Percentiles rank a stretch among this genome's conserved stretches.
phyloP scores from a whole-genome alignment of 37 sponge, comb jelly and placozoan genomes.

The Theonella swinhoei region DNA sequence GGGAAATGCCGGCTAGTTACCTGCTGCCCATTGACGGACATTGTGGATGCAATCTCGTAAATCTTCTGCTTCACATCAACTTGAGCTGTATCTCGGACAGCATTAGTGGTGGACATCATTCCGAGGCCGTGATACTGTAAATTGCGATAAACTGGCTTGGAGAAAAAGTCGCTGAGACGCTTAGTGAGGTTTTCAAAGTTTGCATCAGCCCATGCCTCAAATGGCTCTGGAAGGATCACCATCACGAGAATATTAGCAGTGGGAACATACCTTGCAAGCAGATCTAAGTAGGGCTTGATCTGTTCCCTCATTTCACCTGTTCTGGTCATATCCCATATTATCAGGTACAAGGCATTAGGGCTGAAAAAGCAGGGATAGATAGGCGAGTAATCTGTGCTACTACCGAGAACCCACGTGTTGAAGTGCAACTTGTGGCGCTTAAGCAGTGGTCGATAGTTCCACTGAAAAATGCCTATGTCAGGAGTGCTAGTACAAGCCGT shows the following conservation, averaged over 20 bases:
- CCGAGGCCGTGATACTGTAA: constrained; percentile 55
- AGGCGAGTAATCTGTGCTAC: constrained; percentile 20
- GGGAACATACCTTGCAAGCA: constrained; percentile 56
- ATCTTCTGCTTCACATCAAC: constrained; percentile 64
- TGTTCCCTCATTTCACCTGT: constrained; percentile 59
- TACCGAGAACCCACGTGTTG: constrained; percentile 73
- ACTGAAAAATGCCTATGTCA: constrained; percentile 47
- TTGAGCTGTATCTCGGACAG: constrained; percentile 11
- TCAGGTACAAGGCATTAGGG: constrained; percentile 61
- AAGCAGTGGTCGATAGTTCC: constrained; percentile 52
- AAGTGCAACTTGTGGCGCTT: constrained; percentile 56
- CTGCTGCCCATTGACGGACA: constrained; percentile 39
- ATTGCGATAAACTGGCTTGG: constrained; percentile 29
- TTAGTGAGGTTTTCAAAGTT: constrained; percentile 24
- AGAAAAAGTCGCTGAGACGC: constrained; percentile 20
- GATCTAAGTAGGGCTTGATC: constrained; percentile 46
- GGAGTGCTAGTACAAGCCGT: background rate
- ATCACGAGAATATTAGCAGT: constrained; percentile 67
- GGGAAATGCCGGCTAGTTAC: constrained; percentile 45
- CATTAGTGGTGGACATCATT: constrained; percentile 26
- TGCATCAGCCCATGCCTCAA: constrained; percentile 30
- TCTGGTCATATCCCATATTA: constrained; percentile 63
- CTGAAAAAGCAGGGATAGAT: constrained; percentile 78
- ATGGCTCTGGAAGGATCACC: constrained; percentile 40
- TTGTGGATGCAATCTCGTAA: constrained; percentile 62